Evolutionary conservation across 92 coral and sea anemone genomes (phyloP), one percentile per base, ranked within the genome.

Genomic region (Ricordea florida): DNA sequence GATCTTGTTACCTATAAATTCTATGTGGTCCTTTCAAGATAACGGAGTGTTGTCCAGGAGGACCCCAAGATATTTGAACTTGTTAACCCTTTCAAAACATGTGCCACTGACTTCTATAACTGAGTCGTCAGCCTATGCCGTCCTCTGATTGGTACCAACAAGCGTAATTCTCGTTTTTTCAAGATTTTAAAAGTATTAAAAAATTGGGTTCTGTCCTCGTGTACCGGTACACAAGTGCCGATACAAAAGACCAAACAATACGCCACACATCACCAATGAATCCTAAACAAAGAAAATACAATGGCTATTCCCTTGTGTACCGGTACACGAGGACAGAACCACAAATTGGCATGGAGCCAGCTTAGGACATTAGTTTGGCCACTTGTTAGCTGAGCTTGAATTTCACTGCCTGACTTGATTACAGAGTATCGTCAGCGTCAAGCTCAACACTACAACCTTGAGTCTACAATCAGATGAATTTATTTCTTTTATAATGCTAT

Each of bases 71-170:
- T 15, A 40, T 62, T 62, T 62, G 30, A 62, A 62, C 6, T 41
- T 62, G 3, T 26, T 13, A 28, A 62, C 70, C 55, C 25, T 37
- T 15, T 41, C 70, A 17, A 41, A 40, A 18, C 59, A 0, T 35
- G 14, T 26, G 5, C n/a, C 29, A 52, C 20, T 24, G 59, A 26
- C 29, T 25, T 52, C 37, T 11, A 81, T 72, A 18, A 16, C 38
- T 40, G 68, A 68, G 27, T 25, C 28, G 1, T 2, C 37, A 44
- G 60, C 32, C 14, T 3, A 11, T 18, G 72, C 55, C 10, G 49
- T 30, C 26, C 48, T 61, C 73, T 70, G 86, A 20, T 58, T 62
- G 14, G 86, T 80, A n/a, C 74, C 87, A 24, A 60, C 38, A n/a
- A 80, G 38, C 73, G 70, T 79, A 8, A 60, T 27, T 32, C 69